Evolutionary conservation across 1,140 invertebrate genomes (phyloP).

Genomic region (Drosophila mauritiana): DNA sequence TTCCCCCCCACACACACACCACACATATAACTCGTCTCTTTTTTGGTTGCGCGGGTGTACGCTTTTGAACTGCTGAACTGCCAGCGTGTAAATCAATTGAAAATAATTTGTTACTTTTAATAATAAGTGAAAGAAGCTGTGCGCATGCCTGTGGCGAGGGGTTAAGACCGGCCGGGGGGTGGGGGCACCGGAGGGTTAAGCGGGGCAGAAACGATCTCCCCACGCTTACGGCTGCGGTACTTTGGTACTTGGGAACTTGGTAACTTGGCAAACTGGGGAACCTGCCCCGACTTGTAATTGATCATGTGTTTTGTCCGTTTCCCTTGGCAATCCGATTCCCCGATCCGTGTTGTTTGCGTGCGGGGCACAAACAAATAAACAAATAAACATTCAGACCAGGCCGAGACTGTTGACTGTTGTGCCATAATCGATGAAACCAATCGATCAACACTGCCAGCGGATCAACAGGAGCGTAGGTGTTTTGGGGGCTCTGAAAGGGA

Average conservation of each 20-base stretch:
- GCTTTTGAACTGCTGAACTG: constrained; percentile 75
- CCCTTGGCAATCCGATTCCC: constrained; percentile 22
- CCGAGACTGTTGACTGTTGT: constrained; percentile 53
- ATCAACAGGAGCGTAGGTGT: constrained; percentile 26
- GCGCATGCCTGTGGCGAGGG: constrained; percentile 38
- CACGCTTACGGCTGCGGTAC: constrained; percentile 40
- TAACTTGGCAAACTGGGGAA: constrained; percentile 1
- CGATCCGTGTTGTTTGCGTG: constrained; percentile 38
- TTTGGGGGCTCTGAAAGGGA: background rate
- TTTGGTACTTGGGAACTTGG: constrained; percentile 26
- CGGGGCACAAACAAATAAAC: constrained; percentile 68
- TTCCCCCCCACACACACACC: background rate
- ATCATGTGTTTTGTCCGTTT: constrained; percentile 70
- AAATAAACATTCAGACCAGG: constrained; percentile 60
- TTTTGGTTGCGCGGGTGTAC: constrained; percentile 54
- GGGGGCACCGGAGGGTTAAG: background rate
- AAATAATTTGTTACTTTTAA: constrained; percentile 84
- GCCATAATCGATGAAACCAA: constrained; percentile 83
- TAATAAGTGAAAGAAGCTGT: constrained; percentile 84
- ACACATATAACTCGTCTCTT: background rate
- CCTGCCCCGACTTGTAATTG: constrained; percentile 73
- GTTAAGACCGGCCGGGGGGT: background rate
- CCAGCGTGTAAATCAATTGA: constrained; percentile 84
- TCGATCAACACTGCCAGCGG: constrained; percentile 60
- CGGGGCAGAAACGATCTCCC: constrained; percentile 10